Percentiles rank a stretch among this genome's conserved stretches.
Evolutionary conservation across 2,797 vertebrate species (phyloP).

Genomic region (Austrolebias charrua): DNA sequence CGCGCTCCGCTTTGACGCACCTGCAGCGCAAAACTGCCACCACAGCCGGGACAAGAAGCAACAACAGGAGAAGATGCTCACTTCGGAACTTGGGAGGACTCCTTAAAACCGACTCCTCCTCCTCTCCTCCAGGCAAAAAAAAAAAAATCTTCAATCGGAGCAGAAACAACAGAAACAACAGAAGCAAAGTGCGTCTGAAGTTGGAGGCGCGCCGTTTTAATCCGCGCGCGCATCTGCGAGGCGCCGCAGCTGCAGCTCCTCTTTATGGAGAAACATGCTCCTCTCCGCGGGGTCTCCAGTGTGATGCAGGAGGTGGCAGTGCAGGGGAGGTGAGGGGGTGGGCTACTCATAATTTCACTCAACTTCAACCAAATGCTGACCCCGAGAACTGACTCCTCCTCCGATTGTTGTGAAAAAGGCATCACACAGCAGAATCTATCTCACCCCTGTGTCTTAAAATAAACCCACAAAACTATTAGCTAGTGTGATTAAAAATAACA

Average conservation of each 20-base stretch:
- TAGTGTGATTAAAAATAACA: constrained; percentile 1
- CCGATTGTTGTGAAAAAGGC: constrained; percentile 54
- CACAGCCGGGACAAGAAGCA: constrained; percentile 12
- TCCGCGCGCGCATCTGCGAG: constrained; percentile 80
- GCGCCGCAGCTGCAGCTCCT: constrained; percentile 76
- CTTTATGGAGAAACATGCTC: constrained; percentile 84
- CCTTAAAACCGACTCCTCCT: constrained; percentile 9
- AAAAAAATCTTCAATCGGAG: no score
- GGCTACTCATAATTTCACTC: constrained; percentile 75
- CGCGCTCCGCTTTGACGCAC: constrained; percentile 58
- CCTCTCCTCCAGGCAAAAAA: no score
- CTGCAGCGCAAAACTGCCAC: constrained; percentile 64
- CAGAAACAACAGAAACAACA: constrained; percentile 23
- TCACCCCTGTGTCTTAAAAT: constrained; percentile 8
- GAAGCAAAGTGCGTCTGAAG: constrained; percentile 61
- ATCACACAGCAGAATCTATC: constrained; percentile 15
- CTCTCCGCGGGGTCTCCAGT: constrained; percentile 82
- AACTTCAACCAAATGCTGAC: constrained; percentile 77
- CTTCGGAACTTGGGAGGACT: constrained; percentile 32
- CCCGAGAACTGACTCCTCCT: constrained; percentile 60
- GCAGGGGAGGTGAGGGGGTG: constrained; percentile 66
- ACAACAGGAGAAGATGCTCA: constrained; percentile 24
- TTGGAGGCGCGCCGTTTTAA: constrained; percentile 73
- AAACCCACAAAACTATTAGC: neutral
- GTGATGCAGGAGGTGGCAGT: constrained; percentile 76